These are phyloP conservation scores for Samia ricini DNA, from an alignment of 1,140 invertebrate genomes.

Conservation along the genomic window DNA sequence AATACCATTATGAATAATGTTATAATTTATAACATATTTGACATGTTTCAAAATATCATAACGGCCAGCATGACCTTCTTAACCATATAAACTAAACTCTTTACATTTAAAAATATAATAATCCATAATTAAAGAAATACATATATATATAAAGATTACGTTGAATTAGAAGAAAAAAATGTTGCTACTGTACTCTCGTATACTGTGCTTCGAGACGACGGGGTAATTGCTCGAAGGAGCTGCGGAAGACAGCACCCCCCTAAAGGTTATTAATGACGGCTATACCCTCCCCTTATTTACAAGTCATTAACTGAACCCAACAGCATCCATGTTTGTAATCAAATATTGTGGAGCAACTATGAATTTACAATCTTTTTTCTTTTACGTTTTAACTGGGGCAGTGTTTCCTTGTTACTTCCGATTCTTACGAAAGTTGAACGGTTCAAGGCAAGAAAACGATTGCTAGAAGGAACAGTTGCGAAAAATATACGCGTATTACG, in stretches of 20 bases:
- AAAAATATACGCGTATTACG: no score
- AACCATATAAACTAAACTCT: no score
- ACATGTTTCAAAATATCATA: no score
- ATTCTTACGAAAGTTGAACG: neutral
- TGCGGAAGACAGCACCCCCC: constrained; percentile 47
- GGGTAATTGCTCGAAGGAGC: constrained; percentile 55
- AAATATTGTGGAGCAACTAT: constrained; percentile 36
- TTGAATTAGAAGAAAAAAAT: neutral
- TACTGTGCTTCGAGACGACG: constrained; percentile 12
- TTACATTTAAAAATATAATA: no score
- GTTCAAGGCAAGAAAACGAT: no score
- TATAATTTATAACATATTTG: no score
- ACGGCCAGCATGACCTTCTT: no score
- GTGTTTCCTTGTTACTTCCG: neutral
- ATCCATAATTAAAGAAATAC: no score
- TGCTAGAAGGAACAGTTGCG: no score
- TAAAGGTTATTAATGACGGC: constrained; percentile 55
- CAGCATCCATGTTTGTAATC: constrained; percentile 47
- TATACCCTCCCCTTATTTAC: constrained; percentile 51
- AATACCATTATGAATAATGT: no score
- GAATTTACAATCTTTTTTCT: constrained; percentile 20
- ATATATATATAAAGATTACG: no score
- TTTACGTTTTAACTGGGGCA: neutral
- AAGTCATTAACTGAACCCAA: constrained; percentile 55
- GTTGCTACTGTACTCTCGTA: neutral